Evolutionary conservation across 2,888 invertebrate genomes (phyloP), one percentile per base, ranked within the genome.

Genomic region (Scaptomyza cyrtandrae): DNA sequence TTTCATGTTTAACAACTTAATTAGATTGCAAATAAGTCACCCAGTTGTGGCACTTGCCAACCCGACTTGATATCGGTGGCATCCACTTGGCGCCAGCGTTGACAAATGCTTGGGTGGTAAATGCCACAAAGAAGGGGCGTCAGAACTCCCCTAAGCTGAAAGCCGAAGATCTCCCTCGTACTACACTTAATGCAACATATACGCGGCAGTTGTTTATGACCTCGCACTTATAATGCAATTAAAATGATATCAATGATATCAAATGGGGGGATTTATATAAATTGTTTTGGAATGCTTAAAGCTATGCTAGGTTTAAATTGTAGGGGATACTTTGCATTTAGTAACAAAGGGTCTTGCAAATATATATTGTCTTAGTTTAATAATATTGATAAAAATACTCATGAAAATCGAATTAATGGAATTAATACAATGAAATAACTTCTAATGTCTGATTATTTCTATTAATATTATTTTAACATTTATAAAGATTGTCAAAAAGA

Each of bases 31-130:
- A 80, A 86, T 83, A 84, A 80, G 70, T 80, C 83, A 69, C 70
- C 53, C 86, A 62, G 57, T 49, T 71, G 64, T 67, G 75, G 67
- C 87, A 81, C 61, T 61, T 72, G 78, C 45, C 56, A 35, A 16
- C 33, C 19, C 41, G 55, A 19, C 33, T 41, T 29, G 16, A 52
- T 27, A 37, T 59, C 31, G 55, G 29, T 50, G 69, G 62, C 62
- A 73, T 69, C 48, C 70, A 71, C 67, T 86, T 83, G 83, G 83
- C 83, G 83, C 83, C 83, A 88, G 77, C 84, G 88, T 62, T 84
- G 83, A 84, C 88, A 88, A 83, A 76, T 70, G 78, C 88, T 49
- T 83, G 83, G 88, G 88, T 84, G 83, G 88, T 55, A 83, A 74
- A 55, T 61, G 58, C 71, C 76, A 19, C 62, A 49, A 24, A 41